Conservation (phyloP, 1,140 invertebrate genomes). For the Anthonomus grandis region DNA sequence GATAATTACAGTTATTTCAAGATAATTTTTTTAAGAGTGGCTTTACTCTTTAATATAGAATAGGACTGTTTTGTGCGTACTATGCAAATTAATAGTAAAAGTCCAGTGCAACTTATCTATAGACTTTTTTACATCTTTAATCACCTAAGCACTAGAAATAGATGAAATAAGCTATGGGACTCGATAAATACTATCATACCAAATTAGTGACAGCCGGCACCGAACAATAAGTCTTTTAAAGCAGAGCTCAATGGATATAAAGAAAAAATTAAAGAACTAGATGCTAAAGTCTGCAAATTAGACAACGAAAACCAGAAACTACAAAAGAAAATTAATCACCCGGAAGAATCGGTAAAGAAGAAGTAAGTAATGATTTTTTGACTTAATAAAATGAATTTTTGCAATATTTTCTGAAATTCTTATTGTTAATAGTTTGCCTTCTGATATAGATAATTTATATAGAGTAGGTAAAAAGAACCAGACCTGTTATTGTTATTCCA, state of each 20-base stretch:
- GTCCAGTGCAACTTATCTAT: background rate
- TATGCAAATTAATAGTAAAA: no score
- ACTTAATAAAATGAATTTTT: background rate
- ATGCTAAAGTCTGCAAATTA: background rate
- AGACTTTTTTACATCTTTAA: background rate
- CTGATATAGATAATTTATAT: background rate
- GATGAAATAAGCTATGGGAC: background rate
- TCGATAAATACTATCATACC: background rate
- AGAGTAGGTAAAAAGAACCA: background rate
- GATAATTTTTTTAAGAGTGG: no score
- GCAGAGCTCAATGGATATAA: background rate
- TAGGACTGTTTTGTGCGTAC: no score
- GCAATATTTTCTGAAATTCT: background rate
- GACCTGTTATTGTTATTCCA: no score
- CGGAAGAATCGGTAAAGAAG: background rate
- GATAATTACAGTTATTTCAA: no score
- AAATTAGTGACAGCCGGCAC: background rate
- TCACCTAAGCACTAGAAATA: background rate
- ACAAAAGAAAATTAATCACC: background rate
- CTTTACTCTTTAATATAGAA: no score
- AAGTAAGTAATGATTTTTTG: background rate
- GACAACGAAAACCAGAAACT: background rate
- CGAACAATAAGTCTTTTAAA: background rate
- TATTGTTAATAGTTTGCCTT: background rate
- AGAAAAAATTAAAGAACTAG: background rate